Evolutionary conservation across 2,888 invertebrate genomes (phyloP), one percentile per base, ranked within the genome.

Genomic region (Apantesis nais): DNA sequence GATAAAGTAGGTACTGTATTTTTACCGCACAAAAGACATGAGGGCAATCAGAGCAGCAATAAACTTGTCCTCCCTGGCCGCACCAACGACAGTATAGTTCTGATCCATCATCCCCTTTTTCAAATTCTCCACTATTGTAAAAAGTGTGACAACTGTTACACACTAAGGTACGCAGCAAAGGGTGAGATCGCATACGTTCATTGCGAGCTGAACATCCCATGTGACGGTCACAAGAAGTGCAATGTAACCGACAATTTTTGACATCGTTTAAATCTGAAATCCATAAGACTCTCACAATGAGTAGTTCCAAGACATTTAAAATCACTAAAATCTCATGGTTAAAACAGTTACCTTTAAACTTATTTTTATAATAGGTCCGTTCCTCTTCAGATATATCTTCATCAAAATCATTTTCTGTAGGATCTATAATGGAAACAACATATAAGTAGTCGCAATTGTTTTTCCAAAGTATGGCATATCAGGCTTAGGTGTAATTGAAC

Each of bases 61-160:
- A 97, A 1, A 98, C 97, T 89, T 97, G 97, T 8, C 97, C 97
- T 8, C 96, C 98, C 88, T 98, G 97, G 0, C 97, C 98, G 85
- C 98, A 98, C 98, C 97, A 98, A 66, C 97, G 96, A 82, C 98
- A 98, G 85, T 97, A 98, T 74, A 98, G 91, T 87, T 98, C 98
- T 25, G 97, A 97, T 37, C 97, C 97, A 92, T 98, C 98, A 88
- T 97, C 97, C 66, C 97, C 97, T 90, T 97, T 97, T 73, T 97
- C 97, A 88, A 98, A 98, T 81, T 97, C 97, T 9, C 97, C 97
- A 87, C 97, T 97, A 68, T 97, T 97, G 85, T 97, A 98, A 87
- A 98, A 98, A 58, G 97, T 96, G 80, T 96, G 96, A 88, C 98
- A 98, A 64, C 95, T 95, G 66, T 96, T 95, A 84, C 98, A 98